Percentiles rank a stretch among this genome's conserved stretches.
Evolutionary conservation across 2,888 invertebrate species (phyloP).

Genomic region (Drosophila ustulata): DNA sequence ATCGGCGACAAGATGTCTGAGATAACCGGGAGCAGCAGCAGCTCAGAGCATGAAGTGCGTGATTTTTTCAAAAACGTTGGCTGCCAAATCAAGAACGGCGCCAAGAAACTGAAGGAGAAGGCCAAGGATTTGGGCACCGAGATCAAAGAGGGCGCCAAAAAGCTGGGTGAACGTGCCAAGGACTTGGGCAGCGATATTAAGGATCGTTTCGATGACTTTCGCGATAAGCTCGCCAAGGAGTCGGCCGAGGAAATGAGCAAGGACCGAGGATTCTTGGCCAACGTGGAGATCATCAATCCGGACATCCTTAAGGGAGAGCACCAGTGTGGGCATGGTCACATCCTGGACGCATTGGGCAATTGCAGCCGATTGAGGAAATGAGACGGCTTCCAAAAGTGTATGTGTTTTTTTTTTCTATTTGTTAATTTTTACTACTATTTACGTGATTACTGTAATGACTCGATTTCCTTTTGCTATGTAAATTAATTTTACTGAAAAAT

Average conservation of each 20-base stretch:
- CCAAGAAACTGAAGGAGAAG: constrained; percentile 75
- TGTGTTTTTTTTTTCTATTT: constrained; percentile 12
- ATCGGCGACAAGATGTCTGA: constrained; percentile 68
- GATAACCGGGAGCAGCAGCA: constrained; percentile 46
- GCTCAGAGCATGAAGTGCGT: constrained; percentile 76
- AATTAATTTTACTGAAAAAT: neutral
- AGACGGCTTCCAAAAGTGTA: neutral
- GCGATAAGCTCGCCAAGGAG: constrained; percentile 76
- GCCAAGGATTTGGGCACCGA: constrained; percentile 80
- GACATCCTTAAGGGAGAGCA: constrained; percentile 82
- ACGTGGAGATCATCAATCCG: constrained; percentile 82
- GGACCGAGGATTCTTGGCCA: constrained; percentile 70
- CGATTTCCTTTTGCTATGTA: neutral
- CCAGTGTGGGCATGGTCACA: constrained; percentile 82
- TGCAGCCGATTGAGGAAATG: constrained; percentile 81
- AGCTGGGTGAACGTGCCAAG: constrained; percentile 79
- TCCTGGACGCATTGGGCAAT: constrained; percentile 83
- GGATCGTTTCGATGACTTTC: constrained; percentile 77
- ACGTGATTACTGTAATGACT: neutral
- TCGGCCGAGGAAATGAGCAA: constrained; percentile 70
- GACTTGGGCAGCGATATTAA: constrained; percentile 78
- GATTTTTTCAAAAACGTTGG: constrained; percentile 80
- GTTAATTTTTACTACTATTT: neutral
- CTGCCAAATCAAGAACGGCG: constrained; percentile 79
- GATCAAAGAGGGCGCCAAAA: constrained; percentile 79